A percentile compares a stretch with the other conserved stretches of the same genome.
Evolutionary conservation across 2,113 vertebrate genomes (phyloP).

Genomic region (Rhinogobius similis): DNA sequence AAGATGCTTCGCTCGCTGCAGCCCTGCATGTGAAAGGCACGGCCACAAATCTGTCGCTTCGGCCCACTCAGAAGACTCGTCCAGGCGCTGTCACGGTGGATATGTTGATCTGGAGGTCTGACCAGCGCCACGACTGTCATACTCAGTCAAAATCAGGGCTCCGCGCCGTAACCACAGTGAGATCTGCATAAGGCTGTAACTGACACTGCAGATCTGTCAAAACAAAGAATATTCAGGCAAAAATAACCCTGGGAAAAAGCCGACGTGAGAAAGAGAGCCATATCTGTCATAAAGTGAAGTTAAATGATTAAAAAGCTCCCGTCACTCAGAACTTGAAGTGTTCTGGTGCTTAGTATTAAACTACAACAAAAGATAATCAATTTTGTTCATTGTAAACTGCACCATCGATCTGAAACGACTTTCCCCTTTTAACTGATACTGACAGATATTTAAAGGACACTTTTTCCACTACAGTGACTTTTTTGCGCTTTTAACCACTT

Average conservation of each 20-base stretch:
- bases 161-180: conserved; percentile 12
- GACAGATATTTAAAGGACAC: no score
- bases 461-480: no score
- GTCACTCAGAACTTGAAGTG: not conserved
- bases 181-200: conserved; percentile 8
- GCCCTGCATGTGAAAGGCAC: not conserved
- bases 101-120: not conserved
- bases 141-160: conserved; percentile 1
- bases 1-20: not conserved
- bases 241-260: not conserved
- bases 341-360: no score
- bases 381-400: no score
- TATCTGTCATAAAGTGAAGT: not conserved
- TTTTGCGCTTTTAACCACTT: no score
- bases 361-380: no score
- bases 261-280: not conserved
- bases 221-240: not conserved
- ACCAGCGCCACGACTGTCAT: conserved; percentile 5
- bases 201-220: not conserved
- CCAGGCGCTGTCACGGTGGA: not conserved
- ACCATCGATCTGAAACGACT: no score
- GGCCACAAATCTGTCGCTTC: conserved; percentile 15
- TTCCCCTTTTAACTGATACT: no score
- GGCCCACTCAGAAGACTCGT: not conserved
- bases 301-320: not conserved